Percentiles rank a stretch among this genome's conserved stretches.
phyloP scores from a whole-genome alignment of 2,797 vertebrate species.

The Lateolabrax maculatus region DNA sequence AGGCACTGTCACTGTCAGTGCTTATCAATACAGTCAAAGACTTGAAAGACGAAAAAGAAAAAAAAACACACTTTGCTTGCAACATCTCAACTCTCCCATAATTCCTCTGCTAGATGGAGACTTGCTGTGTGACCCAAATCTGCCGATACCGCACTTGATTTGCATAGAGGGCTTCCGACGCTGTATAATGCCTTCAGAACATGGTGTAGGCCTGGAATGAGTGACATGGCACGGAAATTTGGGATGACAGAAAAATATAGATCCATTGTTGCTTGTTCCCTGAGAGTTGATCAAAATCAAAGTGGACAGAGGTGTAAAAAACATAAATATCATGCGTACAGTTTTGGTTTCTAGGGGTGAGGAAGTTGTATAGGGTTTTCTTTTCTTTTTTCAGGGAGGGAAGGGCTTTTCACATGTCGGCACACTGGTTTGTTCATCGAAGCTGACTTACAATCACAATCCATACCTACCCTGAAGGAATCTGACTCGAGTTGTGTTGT shows the following conservation, averaged over 20 bases:
- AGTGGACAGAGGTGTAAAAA: constrained; percentile 13
- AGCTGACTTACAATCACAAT: constrained; percentile 70
- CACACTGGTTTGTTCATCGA: constrained; percentile 60
- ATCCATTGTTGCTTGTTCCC: constrained; percentile 7
- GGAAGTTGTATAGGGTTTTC: constrained; percentile 27
- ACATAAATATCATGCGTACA: constrained; percentile 25
- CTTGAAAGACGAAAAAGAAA: constrained; percentile 38
- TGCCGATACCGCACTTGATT: constrained; percentile 26
- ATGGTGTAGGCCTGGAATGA: constrained; percentile 23
- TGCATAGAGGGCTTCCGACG: constrained; percentile 26
- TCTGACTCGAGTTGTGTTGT: constrained; percentile 83
- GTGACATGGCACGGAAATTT: not conserved
- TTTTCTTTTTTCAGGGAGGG: constrained; percentile 4
- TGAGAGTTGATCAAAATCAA: constrained; percentile 22
- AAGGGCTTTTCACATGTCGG: constrained; percentile 47
- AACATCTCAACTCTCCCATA: constrained; percentile 46
- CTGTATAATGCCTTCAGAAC: constrained; percentile 35
- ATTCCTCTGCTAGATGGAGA: constrained; percentile 42
- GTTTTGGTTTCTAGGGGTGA: constrained; percentile 13
- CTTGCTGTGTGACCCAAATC: constrained; percentile 50
- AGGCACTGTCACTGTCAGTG: constrained; percentile 60
- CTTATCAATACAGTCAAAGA: constrained; percentile 57
- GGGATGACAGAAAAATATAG: constrained; percentile 15
- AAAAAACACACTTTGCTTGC: constrained; percentile 38
- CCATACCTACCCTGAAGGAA: constrained; percentile 76